Percentiles rank a stretch among this genome's conserved stretches.
Evolutionary conservation across 1,140 invertebrate species (phyloP).

Genomic region (Proctacanthus coquilletti): DNA sequence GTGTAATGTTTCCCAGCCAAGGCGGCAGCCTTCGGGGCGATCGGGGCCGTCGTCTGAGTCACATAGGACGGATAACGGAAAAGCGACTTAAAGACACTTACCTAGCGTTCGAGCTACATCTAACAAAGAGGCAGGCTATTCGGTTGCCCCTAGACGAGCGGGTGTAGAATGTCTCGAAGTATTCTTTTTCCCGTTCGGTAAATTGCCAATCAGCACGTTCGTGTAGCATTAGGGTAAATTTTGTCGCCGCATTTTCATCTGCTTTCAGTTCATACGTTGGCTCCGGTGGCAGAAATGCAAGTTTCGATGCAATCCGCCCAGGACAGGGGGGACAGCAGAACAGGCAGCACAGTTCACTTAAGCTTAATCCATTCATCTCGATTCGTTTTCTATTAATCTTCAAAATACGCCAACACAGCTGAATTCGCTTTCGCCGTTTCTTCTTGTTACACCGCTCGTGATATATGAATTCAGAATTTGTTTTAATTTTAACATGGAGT

Average conservation of each 20-base stretch:
- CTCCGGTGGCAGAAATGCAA: slow-evolving; percentile 61
- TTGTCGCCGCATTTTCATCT: slow-evolving; percentile 11
- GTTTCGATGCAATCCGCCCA: slow-evolving; percentile 52
- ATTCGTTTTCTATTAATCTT: too few species aligned
- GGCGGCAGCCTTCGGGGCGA: too few species aligned
- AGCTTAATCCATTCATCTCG: slow-evolving; percentile 21
- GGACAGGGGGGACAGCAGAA: slow-evolving; percentile 69
- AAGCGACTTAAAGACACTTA: too few species aligned
- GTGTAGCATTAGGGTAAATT: slow-evolving; percentile 7
- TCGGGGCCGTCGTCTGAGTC: too few species aligned
- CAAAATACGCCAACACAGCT: too few species aligned
- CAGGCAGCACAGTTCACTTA: slow-evolving; percentile 51
- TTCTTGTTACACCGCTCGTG: too few species aligned
- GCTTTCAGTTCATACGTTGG: slow-evolving; percentile 44
- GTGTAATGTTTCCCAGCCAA: too few species aligned
- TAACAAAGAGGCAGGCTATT: slow-evolving; percentile 53
- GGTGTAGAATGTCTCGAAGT: slow-evolving; percentile 41
- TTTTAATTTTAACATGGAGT: too few species aligned
- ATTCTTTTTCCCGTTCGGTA: slow-evolving; percentile 38
- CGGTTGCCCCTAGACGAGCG: slow-evolving; percentile 40
- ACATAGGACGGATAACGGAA: too few species aligned
- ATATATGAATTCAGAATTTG: too few species aligned
- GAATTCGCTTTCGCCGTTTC: too few species aligned
- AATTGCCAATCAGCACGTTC: slow-evolving; percentile 24
- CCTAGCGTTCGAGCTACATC: slow-evolving; percentile 36